Percentiles rank a stretch among this genome's conserved stretches.
phyloP scores from a whole-genome alignment of 2,888 invertebrate genomes.

The Noctua janthina region DNA sequence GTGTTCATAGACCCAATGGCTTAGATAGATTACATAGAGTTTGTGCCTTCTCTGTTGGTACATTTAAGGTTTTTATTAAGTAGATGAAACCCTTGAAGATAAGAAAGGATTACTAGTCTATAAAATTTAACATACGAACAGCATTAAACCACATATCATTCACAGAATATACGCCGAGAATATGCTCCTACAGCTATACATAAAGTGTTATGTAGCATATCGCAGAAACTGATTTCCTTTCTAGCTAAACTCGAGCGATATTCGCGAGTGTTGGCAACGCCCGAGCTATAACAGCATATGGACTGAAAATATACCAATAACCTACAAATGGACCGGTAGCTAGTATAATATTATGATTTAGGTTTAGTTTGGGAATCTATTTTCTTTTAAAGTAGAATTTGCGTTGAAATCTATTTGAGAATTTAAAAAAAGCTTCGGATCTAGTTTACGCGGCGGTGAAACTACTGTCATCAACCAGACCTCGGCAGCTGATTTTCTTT shows the following conservation, averaged over 20 bases:
- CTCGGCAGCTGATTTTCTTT: too few relatives aligned
- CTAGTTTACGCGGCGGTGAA: too few relatives aligned
- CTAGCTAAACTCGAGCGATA: constrained; percentile 48
- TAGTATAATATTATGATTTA: constrained; percentile 27
- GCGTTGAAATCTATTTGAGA: background rate
- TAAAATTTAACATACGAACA: constrained; percentile 23
- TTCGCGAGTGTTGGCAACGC: constrained; percentile 54
- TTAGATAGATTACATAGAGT: too few relatives aligned
- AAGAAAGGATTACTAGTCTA: background rate
- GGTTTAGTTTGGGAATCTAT: constrained; percentile 6
- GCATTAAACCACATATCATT: constrained; percentile 28
- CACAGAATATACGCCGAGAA: constrained; percentile 30
- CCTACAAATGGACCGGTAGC: constrained; percentile 33
- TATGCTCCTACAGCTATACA: constrained; percentile 28
- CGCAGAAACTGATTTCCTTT: constrained; percentile 63
- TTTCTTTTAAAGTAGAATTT: constrained; percentile 13
- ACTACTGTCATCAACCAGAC: too few relatives aligned
- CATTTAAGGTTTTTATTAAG: background rate
- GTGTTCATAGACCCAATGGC: background rate
- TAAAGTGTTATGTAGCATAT: constrained; percentile 43
- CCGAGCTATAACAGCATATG: constrained; percentile 50
- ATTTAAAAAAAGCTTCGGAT: background rate
- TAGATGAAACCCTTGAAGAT: background rate
- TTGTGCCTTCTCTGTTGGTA: background rate
- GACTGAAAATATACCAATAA: constrained; percentile 59